Evolutionary conservation across 2,797 vertebrate genomes (phyloP).

Genomic region (Eutrigla gurnardus): DNA sequence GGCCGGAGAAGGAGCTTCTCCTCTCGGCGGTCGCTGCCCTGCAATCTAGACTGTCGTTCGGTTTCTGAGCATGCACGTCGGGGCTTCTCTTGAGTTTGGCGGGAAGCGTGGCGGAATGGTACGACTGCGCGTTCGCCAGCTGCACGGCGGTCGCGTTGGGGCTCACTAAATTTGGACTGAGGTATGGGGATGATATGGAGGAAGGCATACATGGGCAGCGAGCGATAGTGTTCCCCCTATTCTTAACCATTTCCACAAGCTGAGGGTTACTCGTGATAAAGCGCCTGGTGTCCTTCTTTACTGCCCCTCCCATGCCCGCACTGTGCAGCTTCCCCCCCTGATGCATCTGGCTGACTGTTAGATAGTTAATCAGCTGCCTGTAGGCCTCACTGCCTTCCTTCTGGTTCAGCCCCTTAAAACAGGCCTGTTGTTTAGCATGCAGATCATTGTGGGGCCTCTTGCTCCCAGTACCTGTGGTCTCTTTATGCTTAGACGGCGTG

Average conservation of each 20-base stretch:
- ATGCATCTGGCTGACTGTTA: conserved; percentile 86
- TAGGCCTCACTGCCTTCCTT: conserved; percentile 84
- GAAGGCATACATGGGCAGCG: conserved; percentile 82
- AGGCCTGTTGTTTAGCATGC: conserved; percentile 78
- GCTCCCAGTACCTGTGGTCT: conserved; percentile 90
- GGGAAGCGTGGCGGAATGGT: conserved; percentile 84
- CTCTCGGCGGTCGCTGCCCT: conserved; percentile 68
- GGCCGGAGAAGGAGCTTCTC: conserved; percentile 81
- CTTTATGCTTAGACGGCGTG: conserved; percentile 91
- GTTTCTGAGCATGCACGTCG: conserved; percentile 76
- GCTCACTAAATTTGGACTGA: conserved; percentile 69
- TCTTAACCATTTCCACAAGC: conserved; percentile 82
- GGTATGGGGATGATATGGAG: conserved; percentile 73
- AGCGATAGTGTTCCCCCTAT: conserved; percentile 73
- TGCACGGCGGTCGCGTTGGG: conserved; percentile 60
- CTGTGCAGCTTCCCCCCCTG: conserved; percentile 83
- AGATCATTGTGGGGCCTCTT: conserved; percentile 81
- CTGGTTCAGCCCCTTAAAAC: conserved; percentile 75
- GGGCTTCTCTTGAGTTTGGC: conserved; percentile 83
- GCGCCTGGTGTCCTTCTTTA: conserved; percentile 81
- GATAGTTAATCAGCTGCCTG: conserved; percentile 83
- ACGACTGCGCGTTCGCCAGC: conserved; percentile 60
- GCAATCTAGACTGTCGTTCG: conserved; percentile 70
- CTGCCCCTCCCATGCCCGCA: conserved; percentile 79
- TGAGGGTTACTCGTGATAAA: conserved; percentile 81